Evolutionary conservation across 2,797 vertebrate genomes (phyloP).

Genomic region (Heterohyrax brucei): DNA sequence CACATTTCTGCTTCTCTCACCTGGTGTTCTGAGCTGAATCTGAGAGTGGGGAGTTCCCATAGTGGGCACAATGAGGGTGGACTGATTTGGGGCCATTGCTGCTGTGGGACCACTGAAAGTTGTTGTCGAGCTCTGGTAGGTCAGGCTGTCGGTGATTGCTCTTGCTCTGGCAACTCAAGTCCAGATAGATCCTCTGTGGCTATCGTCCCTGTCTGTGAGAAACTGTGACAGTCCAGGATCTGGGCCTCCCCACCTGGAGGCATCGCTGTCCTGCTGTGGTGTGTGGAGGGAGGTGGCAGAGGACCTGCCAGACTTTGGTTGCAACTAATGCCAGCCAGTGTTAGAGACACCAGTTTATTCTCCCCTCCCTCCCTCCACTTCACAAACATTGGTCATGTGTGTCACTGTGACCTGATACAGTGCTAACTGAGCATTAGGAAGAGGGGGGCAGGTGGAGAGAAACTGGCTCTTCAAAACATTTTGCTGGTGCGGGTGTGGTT

Average conservation of each 20-base stretch:
- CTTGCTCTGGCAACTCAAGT: background rate
- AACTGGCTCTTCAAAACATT: background rate
- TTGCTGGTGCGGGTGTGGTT: background rate
- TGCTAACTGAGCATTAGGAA: background rate
- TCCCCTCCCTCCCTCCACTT: background rate
- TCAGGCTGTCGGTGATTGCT: background rate
- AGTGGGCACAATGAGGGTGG: background rate
- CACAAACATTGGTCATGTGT: background rate
- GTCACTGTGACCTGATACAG: constrained; percentile 58
- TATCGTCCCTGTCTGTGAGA: background rate
- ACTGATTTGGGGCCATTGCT: background rate
- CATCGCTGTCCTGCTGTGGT: background rate
- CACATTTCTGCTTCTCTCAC: background rate
- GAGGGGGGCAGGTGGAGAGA: background rate
- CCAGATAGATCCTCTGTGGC: background rate
- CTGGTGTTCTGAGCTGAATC: background rate
- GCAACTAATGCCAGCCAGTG: constrained; percentile 1
- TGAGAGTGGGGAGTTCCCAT: background rate
- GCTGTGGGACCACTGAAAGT: background rate
- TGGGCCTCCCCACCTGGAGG: background rate
- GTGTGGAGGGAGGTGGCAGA: background rate
- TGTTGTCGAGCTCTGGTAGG: background rate
- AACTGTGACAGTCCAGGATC: background rate
- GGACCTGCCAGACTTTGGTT: background rate
- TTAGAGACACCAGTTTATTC: constrained; percentile 14